Evolutionary conservation across 2,888 invertebrate species (phyloP).

Genomic region (Sussaba pulchella): DNA sequence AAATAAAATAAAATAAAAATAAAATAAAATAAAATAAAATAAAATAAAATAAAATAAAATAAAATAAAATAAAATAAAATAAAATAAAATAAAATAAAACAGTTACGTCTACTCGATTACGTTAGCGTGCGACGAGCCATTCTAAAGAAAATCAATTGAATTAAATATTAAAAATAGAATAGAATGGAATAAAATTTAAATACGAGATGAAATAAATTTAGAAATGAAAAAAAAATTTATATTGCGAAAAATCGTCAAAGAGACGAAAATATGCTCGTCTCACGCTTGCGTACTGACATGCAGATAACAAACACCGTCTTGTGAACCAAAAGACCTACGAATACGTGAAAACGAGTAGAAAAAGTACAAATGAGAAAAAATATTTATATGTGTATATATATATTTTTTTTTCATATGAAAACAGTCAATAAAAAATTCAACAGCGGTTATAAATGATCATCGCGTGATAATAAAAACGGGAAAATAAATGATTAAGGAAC

Average conservation of each 20-base stretch:
- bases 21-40: no score
- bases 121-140: slow-evolving; percentile 33
- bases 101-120: slow-evolving; percentile 21
- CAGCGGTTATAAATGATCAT: slow-evolving; percentile 56
- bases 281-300: slow-evolving; percentile 61
- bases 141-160: neutral
- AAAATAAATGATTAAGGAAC: slow-evolving; percentile 37
- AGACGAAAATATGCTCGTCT: slow-evolving; percentile 24
- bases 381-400: no score
- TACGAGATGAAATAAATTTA: neutral
- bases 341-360: slow-evolving; percentile 44
- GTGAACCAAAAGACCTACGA: slow-evolving; percentile 60
- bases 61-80: no score
- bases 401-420: no score
- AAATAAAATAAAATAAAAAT: no score
- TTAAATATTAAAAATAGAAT: no score
- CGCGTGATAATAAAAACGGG: slow-evolving; percentile 51
- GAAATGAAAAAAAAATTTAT: neutral
- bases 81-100: no score
- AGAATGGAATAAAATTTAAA: no score
- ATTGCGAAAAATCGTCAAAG: neutral
- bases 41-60: no score
- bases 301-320: slow-evolving; percentile 65
- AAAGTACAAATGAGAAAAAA: slow-evolving; percentile 35
- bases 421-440: slow-evolving; percentile 31